phyloP scores from a whole-genome alignment of 2,113 vertebrate species.

The Columba janthina region DNA sequence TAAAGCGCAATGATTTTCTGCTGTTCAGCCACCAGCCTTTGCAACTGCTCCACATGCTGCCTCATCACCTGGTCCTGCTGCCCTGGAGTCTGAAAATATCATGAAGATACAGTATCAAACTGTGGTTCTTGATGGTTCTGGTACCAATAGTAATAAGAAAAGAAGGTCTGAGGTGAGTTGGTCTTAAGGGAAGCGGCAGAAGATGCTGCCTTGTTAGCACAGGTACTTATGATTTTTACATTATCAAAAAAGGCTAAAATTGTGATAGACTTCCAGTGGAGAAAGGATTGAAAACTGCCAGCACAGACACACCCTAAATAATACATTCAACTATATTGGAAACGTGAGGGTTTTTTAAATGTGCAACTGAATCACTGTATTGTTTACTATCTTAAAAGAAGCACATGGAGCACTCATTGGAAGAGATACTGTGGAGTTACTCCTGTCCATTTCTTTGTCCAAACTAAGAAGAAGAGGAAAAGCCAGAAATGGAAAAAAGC shows the following conservation, averaged over 20 bases:
- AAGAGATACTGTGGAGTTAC: background rate
- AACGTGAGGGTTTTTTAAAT: background rate
- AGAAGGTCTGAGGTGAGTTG: background rate
- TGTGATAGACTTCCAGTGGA: background rate
- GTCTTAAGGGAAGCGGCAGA: background rate
- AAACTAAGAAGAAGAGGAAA: background rate
- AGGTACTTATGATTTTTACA: background rate
- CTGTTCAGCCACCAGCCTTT: slow-evolving; percentile 69
- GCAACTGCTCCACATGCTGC: slow-evolving; percentile 65
- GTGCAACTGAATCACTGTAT: background rate
- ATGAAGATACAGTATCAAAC: background rate
- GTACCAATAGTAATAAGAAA: background rate
- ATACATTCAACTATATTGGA: background rate
- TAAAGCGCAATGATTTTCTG: slow-evolving; percentile 65
- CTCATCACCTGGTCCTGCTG: slow-evolving; percentile 38
- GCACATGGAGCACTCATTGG: background rate
- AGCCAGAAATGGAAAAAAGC: background rate
- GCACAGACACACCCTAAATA: background rate
- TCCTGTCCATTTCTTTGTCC: background rate
- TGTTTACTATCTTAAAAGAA: background rate
- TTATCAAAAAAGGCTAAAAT: background rate
- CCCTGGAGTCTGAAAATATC: background rate
- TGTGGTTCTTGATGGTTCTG: background rate
- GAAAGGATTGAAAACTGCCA: background rate
- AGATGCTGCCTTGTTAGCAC: background rate